phyloP scores from a whole-genome alignment of 2,888 invertebrate genomes.

The Yponomeuta cagnagella region DNA sequence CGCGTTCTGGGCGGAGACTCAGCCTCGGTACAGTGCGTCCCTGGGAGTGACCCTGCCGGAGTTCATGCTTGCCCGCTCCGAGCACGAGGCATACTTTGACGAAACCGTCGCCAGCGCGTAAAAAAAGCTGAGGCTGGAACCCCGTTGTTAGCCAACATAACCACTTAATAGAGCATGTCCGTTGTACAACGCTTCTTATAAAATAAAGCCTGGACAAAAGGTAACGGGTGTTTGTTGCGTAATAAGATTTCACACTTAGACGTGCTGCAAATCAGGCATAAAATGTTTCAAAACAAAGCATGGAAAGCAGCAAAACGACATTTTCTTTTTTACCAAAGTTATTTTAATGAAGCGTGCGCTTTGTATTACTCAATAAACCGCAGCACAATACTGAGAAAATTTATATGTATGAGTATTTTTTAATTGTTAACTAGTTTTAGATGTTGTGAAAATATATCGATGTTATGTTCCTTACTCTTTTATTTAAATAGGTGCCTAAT shows the following conservation, averaged over 20 bases:
- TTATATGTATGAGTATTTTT: background rate
- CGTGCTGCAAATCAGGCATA: conserved; percentile 24
- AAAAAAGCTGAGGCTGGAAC: conserved; percentile 32
- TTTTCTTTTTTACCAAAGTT: conserved; percentile 14
- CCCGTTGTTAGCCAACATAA: conserved; percentile 45
- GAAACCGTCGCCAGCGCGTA: conserved; percentile 67
- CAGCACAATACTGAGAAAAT: conserved; percentile 1
- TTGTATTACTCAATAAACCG: background rate
- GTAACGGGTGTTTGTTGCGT: conserved; percentile 57
- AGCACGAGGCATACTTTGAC: conserved; percentile 81
- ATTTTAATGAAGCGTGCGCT: conserved; percentile 1
- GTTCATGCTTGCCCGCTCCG: conserved; percentile 81
- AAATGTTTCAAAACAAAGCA: conserved; percentile 36
- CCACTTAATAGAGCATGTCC: conserved; percentile 65
- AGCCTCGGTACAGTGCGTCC: conserved; percentile 77
- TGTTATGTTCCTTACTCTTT: conserved; percentile 24
- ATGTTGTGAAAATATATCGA: conserved; percentile 41
- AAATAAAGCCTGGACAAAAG: conserved; percentile 51
- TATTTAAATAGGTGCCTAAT: background rate
- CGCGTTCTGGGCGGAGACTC: conserved; percentile 80
- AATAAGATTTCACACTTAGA: conserved; percentile 59
- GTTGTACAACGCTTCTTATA: conserved; percentile 45
- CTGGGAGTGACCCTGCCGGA: conserved; percentile 79
- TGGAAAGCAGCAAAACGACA: conserved; percentile 24
- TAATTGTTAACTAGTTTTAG: conserved; percentile 70